These are phyloP conservation scores for Reticulitermes lucifugus DNA, from an alignment of 2,888 invertebrate genomes.

Conservation along the genomic window DNA sequence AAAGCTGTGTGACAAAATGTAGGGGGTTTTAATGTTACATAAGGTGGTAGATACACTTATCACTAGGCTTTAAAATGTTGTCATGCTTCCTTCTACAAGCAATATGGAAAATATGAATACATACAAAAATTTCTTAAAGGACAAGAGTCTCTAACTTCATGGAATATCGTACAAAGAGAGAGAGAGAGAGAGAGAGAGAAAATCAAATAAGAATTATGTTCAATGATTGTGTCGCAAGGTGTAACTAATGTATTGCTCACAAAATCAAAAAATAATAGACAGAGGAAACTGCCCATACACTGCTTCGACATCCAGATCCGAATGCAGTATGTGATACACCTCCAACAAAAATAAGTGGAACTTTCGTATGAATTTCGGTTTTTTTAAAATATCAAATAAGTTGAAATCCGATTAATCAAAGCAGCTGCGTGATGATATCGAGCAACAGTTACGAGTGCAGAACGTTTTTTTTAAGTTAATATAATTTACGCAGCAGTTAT, in stretches of 20 bases:
- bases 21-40: no score
- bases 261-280: not conserved
- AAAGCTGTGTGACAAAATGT: no score
- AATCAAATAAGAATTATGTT: no score
- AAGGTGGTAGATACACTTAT: no score
- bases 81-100: no score
- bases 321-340: not conserved
- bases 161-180: no score
- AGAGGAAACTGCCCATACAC: not conserved
- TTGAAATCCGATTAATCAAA: not conserved
- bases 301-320: not conserved
- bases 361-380: not conserved
- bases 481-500: not conserved
- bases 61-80: no score
- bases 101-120: no score
- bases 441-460: not conserved
- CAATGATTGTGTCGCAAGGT: not conserved
- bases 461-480: not conserved
- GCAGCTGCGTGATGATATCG: not conserved
- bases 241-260: not conserved
- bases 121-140: no score
- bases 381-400: not conserved
- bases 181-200: no score
- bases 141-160: no score
- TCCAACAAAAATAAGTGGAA: not conserved